phyloP scores from a whole-genome alignment of 2,113 vertebrate species.

The Hippocampus comes region DNA sequence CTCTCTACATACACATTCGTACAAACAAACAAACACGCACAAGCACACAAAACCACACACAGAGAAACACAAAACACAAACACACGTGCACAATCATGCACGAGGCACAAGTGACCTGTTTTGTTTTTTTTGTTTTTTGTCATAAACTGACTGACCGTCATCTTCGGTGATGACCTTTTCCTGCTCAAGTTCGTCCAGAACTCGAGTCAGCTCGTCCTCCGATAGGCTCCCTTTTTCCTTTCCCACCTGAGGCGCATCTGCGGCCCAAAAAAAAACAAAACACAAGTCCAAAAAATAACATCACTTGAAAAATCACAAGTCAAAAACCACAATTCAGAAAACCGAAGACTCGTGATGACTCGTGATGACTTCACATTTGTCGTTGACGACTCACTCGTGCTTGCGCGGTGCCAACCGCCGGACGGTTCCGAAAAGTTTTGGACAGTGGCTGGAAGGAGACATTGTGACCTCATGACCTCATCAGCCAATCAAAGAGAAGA shows the following conservation, averaged over 20 bases:
- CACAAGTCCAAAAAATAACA: not conserved
- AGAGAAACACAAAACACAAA: not conserved
- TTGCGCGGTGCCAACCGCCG: not conserved
- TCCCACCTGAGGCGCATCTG: not conserved
- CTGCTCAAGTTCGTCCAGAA: slow-evolving; percentile 2
- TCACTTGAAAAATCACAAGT: not conserved
- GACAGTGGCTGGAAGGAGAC: not conserved
- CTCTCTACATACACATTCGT: slow-evolving; percentile 36
- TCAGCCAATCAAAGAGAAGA: not conserved
- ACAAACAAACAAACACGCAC: not conserved
- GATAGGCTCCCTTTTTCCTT: not conserved
- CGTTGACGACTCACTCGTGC: not conserved
- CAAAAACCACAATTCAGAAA: too few species aligned
- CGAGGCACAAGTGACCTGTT: rapidly evolving
- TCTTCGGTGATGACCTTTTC: slow-evolving; percentile 31
- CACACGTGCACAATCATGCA: not conserved
- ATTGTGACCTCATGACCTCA: not conserved
- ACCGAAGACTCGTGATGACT: too few species aligned
- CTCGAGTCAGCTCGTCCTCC: not conserved
- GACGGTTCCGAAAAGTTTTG: not conserved
- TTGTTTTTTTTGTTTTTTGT: too few species aligned
- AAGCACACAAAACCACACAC: not conserved
- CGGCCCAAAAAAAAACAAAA: too few species aligned
- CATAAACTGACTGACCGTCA: slow-evolving; percentile 26
- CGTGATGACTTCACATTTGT: too few species aligned